Evolutionary conservation across 1,140 invertebrate species (phyloP), one percentile per base, ranked within the genome.

Genomic region (Bursaphelenchus mucronatus): DNA sequence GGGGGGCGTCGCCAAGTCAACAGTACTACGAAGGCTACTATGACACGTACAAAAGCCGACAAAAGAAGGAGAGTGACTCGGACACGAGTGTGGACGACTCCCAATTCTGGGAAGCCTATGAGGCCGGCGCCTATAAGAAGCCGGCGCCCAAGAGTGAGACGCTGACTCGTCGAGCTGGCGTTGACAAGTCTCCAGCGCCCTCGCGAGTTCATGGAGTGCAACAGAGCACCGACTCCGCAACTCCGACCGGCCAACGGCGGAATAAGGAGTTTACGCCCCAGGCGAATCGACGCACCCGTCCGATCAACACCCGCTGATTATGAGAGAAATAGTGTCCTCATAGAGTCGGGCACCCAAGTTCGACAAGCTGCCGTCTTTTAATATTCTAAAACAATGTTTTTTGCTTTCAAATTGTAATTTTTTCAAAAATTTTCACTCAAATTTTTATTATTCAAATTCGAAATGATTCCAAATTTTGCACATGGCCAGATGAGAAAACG

Each of bases 21-120:
- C 79, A 79, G 39, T 61, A 77, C n/a, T 79, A 79, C 58, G 78
- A 79, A 52, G 61, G 62, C 3, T 79, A 77, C 49, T 79, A 79
- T 44, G 77, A 79, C 58, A 81, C 76, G 10, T 81, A 79, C 44
- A 64, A 64, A 17, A 59, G 63, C 11, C 55, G 58, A 19, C 61
- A 62, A 39, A 66, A 57, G 44, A 45, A 51, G 15, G n/a, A 53
- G 70, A 43, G 49, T 43, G 64, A 69, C 19, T 68, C 41, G 41
- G 58, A 74, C 53, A 55, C 58, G 7, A 76, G 73, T 47, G 50
- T 75, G 15, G 64, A 71, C 70, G 68, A 73, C 19, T 74, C 70
- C 11, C 69, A 73, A n/a, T 75, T 72, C n/a, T 79, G 76, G 78
- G 73, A 79, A 21, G 62, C 66, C 7, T 81, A 79, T 56, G 76